Percentiles rank a stretch among this genome's conserved stretches.
These are phyloP conservation scores for Coelopa pilipes DNA, from an alignment of 2,888 invertebrate genomes.

Conservation along the genomic window DNA sequence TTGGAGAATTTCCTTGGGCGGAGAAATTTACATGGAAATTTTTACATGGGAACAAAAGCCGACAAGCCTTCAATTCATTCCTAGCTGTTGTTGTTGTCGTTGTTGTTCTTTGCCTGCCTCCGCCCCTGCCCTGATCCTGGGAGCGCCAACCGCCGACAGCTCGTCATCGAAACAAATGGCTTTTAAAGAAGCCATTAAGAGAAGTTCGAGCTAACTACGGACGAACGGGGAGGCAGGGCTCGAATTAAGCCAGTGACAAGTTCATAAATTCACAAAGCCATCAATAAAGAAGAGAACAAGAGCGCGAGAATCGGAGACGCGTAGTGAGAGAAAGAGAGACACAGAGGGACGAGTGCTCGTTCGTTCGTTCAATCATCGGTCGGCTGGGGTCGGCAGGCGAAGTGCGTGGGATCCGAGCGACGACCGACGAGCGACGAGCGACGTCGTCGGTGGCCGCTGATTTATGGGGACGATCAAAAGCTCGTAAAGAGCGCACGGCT, in stretches of 20 bases:
- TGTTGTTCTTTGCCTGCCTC: background rate
- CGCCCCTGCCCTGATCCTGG: background rate
- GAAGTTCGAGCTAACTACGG: background rate
- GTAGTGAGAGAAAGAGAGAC: slow-evolving; percentile 1
- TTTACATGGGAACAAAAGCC: no score
- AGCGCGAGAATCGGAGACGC: no score
- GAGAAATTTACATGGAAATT: no score
- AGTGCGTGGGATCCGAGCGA: no score
- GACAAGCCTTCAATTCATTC: no score
- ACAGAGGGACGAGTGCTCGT: background rate
- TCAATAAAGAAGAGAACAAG: background rate
- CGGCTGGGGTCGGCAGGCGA: no score
- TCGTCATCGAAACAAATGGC: slow-evolving; percentile 29
- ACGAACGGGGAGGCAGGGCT: background rate
- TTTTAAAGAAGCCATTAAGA: slow-evolving; percentile 34
- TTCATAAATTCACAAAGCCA: slow-evolving; percentile 15
- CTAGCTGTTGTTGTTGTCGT: no score
- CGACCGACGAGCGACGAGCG: no score
- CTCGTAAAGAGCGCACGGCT: background rate
- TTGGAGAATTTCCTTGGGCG: no score
- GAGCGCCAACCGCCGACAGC: background rate
- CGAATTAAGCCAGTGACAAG: background rate
- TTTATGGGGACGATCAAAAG: background rate
- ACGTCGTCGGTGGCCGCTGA: background rate
- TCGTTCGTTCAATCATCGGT: no score